Conservation (phyloP, 2,888 invertebrate genomes). For the Adineta ricciae region DNA sequence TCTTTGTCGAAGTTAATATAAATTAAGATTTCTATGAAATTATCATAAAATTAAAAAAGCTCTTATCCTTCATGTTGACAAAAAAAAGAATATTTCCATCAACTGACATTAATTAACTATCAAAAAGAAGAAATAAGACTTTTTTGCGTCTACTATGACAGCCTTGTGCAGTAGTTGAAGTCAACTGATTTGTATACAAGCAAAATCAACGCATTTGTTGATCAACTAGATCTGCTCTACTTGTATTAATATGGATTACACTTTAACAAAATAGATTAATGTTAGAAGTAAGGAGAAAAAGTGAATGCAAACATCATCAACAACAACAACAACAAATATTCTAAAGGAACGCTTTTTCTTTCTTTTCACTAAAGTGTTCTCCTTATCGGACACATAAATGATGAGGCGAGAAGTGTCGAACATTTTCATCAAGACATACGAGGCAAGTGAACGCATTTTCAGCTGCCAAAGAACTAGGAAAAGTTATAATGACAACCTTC, state of each 20-base stretch:
- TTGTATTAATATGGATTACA: not conserved
- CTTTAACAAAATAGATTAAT: not conserved
- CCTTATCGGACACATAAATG: not conserved
- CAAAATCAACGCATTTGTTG: no score
- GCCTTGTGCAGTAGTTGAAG: no score
- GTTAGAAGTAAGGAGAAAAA: not conserved
- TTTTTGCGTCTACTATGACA: no score
- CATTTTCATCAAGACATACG: not conserved
- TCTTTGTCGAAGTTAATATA: not conserved
- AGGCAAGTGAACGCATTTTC: not conserved
- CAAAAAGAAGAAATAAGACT: no score
- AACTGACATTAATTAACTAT: no score
- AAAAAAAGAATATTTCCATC: no score
- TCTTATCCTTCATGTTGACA: no score
- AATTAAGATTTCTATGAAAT: not conserved
- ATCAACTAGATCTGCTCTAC: no score
- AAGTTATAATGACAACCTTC: not conserved
- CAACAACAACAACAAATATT: not conserved
- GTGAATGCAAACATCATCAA: not conserved
- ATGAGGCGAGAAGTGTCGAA: not conserved
- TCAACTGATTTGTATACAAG: no score
- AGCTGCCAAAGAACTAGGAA: not conserved
- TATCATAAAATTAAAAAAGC: no score
- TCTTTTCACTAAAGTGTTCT: not conserved
- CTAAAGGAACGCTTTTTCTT: not conserved